Evolutionary conservation across 2,888 invertebrate species (phyloP).

Genomic region (Antitype chi): DNA sequence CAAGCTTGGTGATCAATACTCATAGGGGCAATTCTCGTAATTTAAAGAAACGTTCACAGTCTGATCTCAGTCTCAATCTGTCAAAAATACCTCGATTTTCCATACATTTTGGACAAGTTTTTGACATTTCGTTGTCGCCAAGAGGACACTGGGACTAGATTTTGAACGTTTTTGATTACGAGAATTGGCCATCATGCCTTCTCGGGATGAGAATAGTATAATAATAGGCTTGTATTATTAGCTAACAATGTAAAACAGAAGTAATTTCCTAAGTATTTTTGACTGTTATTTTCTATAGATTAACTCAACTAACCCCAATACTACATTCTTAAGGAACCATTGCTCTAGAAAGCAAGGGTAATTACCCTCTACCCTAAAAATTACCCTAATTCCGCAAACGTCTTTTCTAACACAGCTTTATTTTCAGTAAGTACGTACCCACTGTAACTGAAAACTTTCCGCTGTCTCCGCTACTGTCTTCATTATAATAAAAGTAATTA

Average conservation of each 20-base stretch:
- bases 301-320: not conserved
- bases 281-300: not conserved
- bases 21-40: too few relatives aligned
- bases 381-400: conserved; percentile 36
- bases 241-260: not conserved
- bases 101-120: too few relatives aligned
- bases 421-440: conserved; percentile 42
- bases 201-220: too few relatives aligned
- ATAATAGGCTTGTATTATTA: not conserved
- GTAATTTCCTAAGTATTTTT: not conserved
- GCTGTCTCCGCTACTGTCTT: conserved; percentile 41
- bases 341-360: conserved; percentile 14
- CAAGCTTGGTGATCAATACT: too few relatives aligned
- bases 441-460: conserved; percentile 51
- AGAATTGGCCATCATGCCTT: too few relatives aligned
- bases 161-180: too few relatives aligned
- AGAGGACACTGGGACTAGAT: too few relatives aligned
- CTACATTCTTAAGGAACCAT: conserved; percentile 12
- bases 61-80: too few relatives aligned
- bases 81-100: too few relatives aligned
- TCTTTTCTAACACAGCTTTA: conserved; percentile 49
- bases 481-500: conserved; percentile 65
- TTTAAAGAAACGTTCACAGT: too few relatives aligned
- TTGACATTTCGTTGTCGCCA: too few relatives aligned
- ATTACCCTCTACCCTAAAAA: conserved; percentile 29